Evolutionary conservation across 1,140 invertebrate genomes (phyloP).

Genomic region (Monomorium pharaonis): DNA sequence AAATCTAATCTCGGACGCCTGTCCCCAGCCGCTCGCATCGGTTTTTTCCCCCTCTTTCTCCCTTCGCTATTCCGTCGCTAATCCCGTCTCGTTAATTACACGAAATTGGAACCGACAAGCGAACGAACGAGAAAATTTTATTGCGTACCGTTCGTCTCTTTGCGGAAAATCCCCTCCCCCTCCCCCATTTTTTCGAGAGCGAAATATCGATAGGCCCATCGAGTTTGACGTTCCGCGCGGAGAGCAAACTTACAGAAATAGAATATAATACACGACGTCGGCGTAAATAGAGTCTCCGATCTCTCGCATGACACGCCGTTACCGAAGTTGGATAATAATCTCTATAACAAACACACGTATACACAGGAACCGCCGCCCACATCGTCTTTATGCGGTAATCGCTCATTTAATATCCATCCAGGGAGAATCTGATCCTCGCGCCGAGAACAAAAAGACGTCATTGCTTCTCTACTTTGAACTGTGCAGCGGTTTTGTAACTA

Average conservation of each 20-base stretch:
- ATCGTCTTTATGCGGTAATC: conserved; percentile 48
- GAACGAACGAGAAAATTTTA: conserved; percentile 14
- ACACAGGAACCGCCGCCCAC: not conserved
- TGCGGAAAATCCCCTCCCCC: not conserved
- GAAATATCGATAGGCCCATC: not conserved
- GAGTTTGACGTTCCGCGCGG: not conserved
- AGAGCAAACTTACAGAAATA: conserved; percentile 40
- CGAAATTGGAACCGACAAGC: conserved; percentile 32
- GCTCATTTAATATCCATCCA: conserved; percentile 65
- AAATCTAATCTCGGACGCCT: conserved; percentile 16
- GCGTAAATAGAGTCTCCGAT: conserved; percentile 31
- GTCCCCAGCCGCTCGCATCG: conserved; percentile 4
- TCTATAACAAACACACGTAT: not conserved
- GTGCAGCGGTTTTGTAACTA: not conserved
- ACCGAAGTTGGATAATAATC: conserved; percentile 56
- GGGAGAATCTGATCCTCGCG: conserved; percentile 37
- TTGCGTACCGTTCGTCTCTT: conserved; percentile 1
- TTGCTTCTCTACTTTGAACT: not conserved
- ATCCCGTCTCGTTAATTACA: conserved; percentile 56
- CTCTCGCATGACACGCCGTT: not conserved
- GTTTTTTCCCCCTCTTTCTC: not conserved
- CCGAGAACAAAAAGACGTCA: conserved; percentile 44
- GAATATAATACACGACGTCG: conserved; percentile 60
- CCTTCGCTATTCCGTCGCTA: not conserved
- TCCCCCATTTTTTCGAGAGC: not conserved